Evolutionary conservation across 2,113 vertebrate species (phyloP), one percentile per base, ranked within the genome.

Genomic region (Pachypanchax playfairii): DNA sequence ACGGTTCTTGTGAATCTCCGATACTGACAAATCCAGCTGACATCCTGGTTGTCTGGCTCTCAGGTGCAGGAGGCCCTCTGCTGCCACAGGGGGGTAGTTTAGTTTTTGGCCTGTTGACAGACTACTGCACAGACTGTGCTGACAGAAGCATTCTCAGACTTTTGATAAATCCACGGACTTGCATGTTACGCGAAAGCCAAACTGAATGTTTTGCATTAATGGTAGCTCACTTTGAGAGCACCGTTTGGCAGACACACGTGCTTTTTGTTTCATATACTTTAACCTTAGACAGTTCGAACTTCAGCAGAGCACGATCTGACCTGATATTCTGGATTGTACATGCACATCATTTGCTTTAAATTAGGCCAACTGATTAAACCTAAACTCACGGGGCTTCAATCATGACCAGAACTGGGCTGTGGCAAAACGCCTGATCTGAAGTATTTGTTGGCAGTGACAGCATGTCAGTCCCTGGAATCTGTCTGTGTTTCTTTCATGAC

Each of bases 51-150:
- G 28, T 66, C 36, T n/a, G 62, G 0, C 38, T 39, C 38, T 29
- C 70, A 90, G 87, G 82, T 82, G 77, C 75, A 71, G 83, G 80
- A 62, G 82, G 71, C 13, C 36, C 64, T 48, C 65, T 85, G 75
- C 56, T 80, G 52, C 79, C 79, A 61, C 82, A 83, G 56, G 81
- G 82, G 79, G 79, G 83, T 82, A 54, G 22, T n/a, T 31, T 36
- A 28, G 1, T 28, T 54, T 11, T 55, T 59, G 50, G 60, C 49
- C 18, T 3, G 10, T 24, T 65, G 38, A 48, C 54, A 64, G 42
- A 56, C 62, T 69, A 60, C 62, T 63, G 35, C 49, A 44, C 28
- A 73, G 46, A 39, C 33, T 46, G 49, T 56, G 28, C 49, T 38
- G 58, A 67, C 38, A 41, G 60, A 56, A 28, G 28, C 33, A 1